Evolutionary conservation across 2,113 vertebrate species (phyloP).

Genomic region (Malurus elegans): DNA sequence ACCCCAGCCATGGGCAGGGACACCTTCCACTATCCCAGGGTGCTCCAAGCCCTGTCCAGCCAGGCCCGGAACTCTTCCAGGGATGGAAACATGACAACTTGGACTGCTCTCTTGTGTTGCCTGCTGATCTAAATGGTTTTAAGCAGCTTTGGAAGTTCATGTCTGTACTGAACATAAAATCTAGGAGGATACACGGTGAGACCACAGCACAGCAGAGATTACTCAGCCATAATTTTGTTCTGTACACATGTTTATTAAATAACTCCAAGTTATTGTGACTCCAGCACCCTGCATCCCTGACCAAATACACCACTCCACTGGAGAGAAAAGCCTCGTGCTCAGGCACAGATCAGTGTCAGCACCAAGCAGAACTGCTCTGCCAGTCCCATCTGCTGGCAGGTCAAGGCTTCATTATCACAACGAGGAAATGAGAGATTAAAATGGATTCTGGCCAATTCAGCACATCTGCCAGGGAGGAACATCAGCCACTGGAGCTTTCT

Average conservation of each 20-base stretch:
- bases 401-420: conserved; percentile 29
- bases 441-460: conserved; percentile 15
- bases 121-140: background rate
- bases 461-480: conserved; percentile 22
- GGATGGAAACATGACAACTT: background rate
- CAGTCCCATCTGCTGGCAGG: conserved; percentile 28
- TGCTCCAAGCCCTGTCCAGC: rapidly evolving
- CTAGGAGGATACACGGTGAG: background rate
- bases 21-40: background rate
- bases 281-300: background rate
- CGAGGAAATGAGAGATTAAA: conserved; percentile 19
- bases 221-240: background rate
- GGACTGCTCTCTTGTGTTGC: background rate
- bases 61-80: background rate
- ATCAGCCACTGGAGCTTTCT: background rate
- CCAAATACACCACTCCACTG: background rate
- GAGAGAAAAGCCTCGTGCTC: background rate
- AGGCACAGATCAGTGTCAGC: background rate
- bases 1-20: background rate
- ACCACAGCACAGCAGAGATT: background rate
- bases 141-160: background rate
- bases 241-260: background rate
- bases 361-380: background rate
- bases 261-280: background rate
- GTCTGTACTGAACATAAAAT: rapidly evolving